phyloP scores from a whole-genome alignment of 2,888 invertebrate genomes.

The Epirrhoe alternata region DNA sequence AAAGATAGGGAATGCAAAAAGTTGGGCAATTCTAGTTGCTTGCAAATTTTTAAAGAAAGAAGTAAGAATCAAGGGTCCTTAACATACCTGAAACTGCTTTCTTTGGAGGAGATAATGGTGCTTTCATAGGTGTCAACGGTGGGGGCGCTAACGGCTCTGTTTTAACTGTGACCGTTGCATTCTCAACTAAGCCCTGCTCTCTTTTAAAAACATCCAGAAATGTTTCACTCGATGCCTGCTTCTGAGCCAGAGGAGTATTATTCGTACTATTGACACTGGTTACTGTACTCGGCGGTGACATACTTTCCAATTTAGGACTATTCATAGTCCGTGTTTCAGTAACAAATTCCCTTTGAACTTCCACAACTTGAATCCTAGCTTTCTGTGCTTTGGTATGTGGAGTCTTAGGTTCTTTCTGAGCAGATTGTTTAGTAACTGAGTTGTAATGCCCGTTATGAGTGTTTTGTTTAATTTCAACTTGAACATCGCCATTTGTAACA shows the following conservation, averaged over 20 bases:
- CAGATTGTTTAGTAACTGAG: conserved; percentile 45
- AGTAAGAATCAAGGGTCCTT: background rate
- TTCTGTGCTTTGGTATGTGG: conserved; percentile 71
- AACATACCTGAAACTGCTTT: conserved; percentile 63
- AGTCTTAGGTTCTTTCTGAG: conserved; percentile 60
- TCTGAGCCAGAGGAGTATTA: conserved; percentile 54
- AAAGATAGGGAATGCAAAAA: too few relatives aligned
- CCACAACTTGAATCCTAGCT: conserved; percentile 61
- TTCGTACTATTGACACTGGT: conserved; percentile 72
- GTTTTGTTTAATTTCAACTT: conserved; percentile 61
- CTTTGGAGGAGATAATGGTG: conserved; percentile 61
- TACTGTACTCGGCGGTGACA: conserved; percentile 57
- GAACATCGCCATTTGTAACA: conserved; percentile 71
- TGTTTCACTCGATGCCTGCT: conserved; percentile 63
- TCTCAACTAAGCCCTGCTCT: conserved; percentile 71
- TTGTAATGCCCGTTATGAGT: conserved; percentile 71
- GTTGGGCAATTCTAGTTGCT: too few relatives aligned
- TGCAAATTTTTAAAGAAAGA: background rate
- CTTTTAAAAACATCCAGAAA: conserved; percentile 81
- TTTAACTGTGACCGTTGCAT: conserved; percentile 55
- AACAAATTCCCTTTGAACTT: conserved; percentile 55
- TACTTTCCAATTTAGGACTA: conserved; percentile 59
- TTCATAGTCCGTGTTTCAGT: conserved; percentile 57
- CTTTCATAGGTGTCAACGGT: conserved; percentile 48
- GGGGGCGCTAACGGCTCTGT: conserved; percentile 54